A percentile compares a stretch with the other conserved stretches of the same genome.
Evolutionary conservation across 2,888 invertebrate species (phyloP).

Genomic region (Trileptium ribeirensis): DNA sequence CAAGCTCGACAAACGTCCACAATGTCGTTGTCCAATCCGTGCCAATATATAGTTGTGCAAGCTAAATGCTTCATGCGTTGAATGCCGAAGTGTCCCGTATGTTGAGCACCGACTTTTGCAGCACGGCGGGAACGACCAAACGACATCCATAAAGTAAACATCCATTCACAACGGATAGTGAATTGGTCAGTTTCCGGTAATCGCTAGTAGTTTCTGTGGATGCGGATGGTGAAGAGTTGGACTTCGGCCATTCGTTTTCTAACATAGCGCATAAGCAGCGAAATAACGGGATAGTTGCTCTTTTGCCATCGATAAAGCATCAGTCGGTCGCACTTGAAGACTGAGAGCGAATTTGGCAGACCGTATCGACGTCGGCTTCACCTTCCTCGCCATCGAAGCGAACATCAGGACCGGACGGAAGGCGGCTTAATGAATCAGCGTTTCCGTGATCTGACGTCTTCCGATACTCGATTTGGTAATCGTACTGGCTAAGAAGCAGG

Average conservation of each 20-base stretch:
- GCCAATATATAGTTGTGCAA: not conserved
- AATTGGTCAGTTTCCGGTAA: not conserved
- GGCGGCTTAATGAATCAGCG: conserved; percentile 1
- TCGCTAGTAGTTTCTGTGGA: not conserved
- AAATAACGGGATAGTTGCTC: not conserved
- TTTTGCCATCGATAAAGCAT: not conserved
- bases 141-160: not conserved
- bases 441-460: conserved; percentile 4
- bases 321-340: not conserved
- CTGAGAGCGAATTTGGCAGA: not conserved
- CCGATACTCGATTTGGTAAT: conserved; percentile 7
- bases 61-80: not conserved
- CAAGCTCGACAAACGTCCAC: not conserved
- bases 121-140: not conserved
- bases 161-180: not conserved
- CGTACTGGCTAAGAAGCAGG: not conserved
- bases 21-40: not conserved
- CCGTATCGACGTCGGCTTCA: not conserved
- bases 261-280: not conserved
- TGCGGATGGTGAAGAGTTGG: not conserved
- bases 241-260: not conserved
- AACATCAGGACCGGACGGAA: not conserved
- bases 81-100: not conserved
- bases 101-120: not conserved
- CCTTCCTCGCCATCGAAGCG: not conserved